A percentile compares a stretch with the other conserved stretches of the same genome.
Evolutionary conservation across 2,888 invertebrate species (phyloP).

Genomic region (Neoitamus cyanurus): DNA sequence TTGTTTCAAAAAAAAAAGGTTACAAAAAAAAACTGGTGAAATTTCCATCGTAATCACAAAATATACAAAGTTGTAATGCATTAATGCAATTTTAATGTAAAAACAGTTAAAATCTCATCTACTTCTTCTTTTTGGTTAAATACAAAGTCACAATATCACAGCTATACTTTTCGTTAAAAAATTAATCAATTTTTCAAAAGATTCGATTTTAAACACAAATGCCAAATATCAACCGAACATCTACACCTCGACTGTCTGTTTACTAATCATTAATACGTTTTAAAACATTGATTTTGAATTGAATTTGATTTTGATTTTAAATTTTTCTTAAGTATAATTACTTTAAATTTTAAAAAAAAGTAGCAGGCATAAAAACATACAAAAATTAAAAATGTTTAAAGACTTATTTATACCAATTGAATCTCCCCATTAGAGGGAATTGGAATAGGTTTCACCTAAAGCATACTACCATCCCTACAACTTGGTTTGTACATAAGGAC

Average conservation of each 20-base stretch:
- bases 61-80: neutral
- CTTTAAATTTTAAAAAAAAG: neutral
- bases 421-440: neutral
- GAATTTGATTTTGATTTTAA: no score
- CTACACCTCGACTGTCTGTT: neutral
- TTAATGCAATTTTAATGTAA: neutral
- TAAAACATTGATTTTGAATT: no score
- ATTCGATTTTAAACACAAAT: neutral
- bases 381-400: neutral
- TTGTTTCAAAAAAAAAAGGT: neutral
- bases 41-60: slow-evolving; percentile 22
- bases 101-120: neutral
- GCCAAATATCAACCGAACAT: neutral
- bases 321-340: neutral
- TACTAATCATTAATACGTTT: neutral
- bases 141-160: slow-evolving; percentile 36
- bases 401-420: neutral
- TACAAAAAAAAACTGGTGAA: slow-evolving; percentile 24
- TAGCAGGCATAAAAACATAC: neutral
- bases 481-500: neutral
- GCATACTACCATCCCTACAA: neutral
- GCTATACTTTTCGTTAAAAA: neutral
- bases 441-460: neutral
- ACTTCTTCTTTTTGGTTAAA: neutral
- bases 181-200: neutral